Percentiles rank a stretch among this genome's conserved stretches.
Evolutionary conservation across 2,888 invertebrate genomes (phyloP).

Genomic region (Apotomis turbidana): DNA sequence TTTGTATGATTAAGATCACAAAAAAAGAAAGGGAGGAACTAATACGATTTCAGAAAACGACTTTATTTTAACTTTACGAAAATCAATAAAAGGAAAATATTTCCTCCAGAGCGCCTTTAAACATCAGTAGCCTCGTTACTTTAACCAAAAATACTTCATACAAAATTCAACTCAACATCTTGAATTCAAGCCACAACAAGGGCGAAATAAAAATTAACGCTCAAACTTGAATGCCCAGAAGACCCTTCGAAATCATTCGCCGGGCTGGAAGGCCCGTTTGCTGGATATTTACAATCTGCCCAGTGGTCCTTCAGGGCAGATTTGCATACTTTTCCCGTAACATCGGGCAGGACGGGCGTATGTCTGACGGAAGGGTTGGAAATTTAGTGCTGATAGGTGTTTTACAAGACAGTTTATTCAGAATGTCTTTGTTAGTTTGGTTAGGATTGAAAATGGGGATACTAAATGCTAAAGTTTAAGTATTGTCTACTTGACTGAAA

Average conservation of each 20-base stretch:
- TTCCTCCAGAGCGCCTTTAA: background rate
- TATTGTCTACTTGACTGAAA: too few species aligned
- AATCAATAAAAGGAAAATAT: too few species aligned
- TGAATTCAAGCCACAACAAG: background rate
- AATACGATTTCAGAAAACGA: too few species aligned
- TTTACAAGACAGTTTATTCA: background rate
- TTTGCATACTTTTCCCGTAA: constrained; percentile 17
- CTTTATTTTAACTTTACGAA: too few species aligned
- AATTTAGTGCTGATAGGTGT: background rate
- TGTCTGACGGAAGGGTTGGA: constrained; percentile 2
- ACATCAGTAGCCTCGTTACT: background rate
- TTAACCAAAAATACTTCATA: background rate
- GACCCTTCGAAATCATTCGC: constrained; percentile 24
- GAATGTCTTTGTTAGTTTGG: background rate
- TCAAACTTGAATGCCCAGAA: constrained; percentile 19
- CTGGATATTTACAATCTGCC: constrained; percentile 28
- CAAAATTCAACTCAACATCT: background rate
- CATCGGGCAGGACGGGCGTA: background rate
- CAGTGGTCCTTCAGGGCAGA: constrained; percentile 14
- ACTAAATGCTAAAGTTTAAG: too few species aligned
- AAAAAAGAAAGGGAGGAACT: too few species aligned
- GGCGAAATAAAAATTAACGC: constrained; percentile 25
- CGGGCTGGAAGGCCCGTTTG: constrained; percentile 13
- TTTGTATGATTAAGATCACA: too few species aligned
- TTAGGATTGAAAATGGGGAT: too few species aligned